A percentile compares a stretch with the other conserved stretches of the same genome.
Evolutionary conservation across 2,113 vertebrate genomes (phyloP).

Genomic region (Xenopus borealis): DNA sequence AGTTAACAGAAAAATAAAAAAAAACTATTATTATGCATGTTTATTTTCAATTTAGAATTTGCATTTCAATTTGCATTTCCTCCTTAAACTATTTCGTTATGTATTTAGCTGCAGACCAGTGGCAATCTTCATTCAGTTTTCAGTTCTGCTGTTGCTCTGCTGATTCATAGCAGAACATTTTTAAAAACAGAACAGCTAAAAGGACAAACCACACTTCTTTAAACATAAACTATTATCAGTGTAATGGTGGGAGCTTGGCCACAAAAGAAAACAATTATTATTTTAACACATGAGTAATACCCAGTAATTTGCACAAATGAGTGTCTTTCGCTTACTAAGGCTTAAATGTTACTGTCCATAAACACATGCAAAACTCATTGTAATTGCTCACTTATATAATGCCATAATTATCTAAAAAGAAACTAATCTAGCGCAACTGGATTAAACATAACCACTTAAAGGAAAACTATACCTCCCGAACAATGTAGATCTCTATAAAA

Average conservation of each 20-base stretch:
- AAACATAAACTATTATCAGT: slow-evolving; percentile 23
- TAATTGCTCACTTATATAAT: slow-evolving; percentile 52
- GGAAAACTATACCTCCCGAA: too few relatives aligned
- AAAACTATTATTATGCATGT: too few relatives aligned
- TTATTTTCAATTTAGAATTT: too few relatives aligned
- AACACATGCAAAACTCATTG: slow-evolving; percentile 28
- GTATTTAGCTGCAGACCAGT: too few relatives aligned
- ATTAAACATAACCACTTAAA: too few relatives aligned
- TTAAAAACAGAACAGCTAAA: not conserved
- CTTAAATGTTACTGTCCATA: slow-evolving; percentile 23
- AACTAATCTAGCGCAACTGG: too few relatives aligned
- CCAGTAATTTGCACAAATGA: slow-evolving; percentile 29
- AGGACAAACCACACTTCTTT: not conserved
- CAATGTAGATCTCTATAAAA: too few relatives aligned
- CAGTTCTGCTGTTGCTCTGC: not conserved
- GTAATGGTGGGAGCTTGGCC: not conserved
- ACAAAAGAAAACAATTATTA: slow-evolving; percentile 46
- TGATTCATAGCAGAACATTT: not conserved
- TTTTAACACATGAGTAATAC: slow-evolving; percentile 53
- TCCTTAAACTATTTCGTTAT: too few relatives aligned
- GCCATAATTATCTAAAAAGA: not conserved
- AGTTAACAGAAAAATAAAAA: too few relatives aligned
- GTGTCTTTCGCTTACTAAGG: slow-evolving; percentile 49
- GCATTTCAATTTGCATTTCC: too few relatives aligned
- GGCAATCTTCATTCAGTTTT: not conserved